Percentiles rank a stretch among this genome's conserved stretches.
Evolutionary conservation across 2,113 vertebrate genomes (phyloP).

Genomic region (Lophius piscatorius): DNA sequence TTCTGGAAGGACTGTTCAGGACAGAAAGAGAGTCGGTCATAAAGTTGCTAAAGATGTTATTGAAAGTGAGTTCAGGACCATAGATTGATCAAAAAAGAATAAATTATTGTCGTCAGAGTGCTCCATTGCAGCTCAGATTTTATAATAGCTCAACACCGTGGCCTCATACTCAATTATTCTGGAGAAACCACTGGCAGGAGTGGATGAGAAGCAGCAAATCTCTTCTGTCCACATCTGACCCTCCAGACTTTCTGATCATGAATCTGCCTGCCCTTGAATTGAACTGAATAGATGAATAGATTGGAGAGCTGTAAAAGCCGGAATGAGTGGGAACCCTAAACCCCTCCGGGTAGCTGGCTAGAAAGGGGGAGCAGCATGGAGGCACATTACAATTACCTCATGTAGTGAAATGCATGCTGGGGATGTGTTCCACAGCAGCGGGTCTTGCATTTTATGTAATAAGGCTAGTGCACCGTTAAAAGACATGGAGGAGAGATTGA

Average conservation of each 20-base stretch:
- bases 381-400: constrained; percentile 39
- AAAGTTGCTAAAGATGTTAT: no score
- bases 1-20: no score
- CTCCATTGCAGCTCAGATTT: no score
- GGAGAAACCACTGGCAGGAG: no score
- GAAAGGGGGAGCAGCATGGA: constrained; percentile 1
- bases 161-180: no score
- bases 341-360: constrained; percentile 17
- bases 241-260: constrained; percentile 1
- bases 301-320: background rate
- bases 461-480: constrained; percentile 2
- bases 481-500: background rate
- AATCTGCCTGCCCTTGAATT: background rate
- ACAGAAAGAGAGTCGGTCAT: no score
- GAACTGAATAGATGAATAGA: background rate
- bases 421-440: constrained; percentile 14
- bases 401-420: constrained; percentile 21
- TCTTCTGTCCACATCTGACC: background rate
- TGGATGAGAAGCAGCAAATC: no score
- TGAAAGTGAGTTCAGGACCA: no score
- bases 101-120: no score
- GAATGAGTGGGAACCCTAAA: constrained; percentile 16
- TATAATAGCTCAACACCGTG: no score
- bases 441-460: constrained; percentile 11
- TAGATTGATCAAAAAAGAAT: no score